Evolutionary conservation across 2,888 invertebrate genomes (phyloP), one percentile per base, ranked within the genome.

Genomic region (Drosophila fulvimacula): DNA sequence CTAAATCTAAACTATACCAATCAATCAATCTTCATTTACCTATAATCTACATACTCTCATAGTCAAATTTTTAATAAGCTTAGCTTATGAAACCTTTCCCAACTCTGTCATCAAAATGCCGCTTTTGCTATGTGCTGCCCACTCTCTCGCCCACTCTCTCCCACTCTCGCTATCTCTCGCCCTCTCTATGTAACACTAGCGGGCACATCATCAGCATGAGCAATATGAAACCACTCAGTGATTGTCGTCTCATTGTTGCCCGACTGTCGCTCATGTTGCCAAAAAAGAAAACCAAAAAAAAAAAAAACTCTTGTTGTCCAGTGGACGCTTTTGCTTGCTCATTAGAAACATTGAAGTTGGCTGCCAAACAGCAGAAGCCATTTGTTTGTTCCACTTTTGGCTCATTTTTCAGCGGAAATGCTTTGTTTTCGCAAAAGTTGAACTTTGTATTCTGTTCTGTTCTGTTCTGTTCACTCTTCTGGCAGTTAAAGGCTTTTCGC

Each of bases 401-500:
- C 69, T 67, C 79, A 73, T 81, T 77, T 73, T 74, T 81, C 79
- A 71, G 76, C 65, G 76, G 73, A 71, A 76, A 61, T 46, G 71
- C 71, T 86, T 83, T 86, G 82, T 80, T 48, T 48, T 48, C 32
- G 30, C 32, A 59, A 53, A 74, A 73, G 72, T 56, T 74, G 79
- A 87, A 83, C 69, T 82, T 82, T 73, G 56, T 63, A 61, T 53
- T 66, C 63, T 73, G 73, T 68, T 73, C 76, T 71, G 81, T 71
- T 27, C 27, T 27, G 27, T 27, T 27, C 5, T 5, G 27, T 6
- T 6, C 5, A 27, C 46, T 30, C 17, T 11, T 48, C 62, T 30
- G 48, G 48, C 79, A 75, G 79, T 84, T 84, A 87, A 84, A 69
- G 73, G 82, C 79, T 79, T 77, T 84, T 85, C 73, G 69, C 73